Evolutionary conservation across 2,888 invertebrate species (phyloP), one percentile per base, ranked within the genome.

Genomic region (Orthosia gracilis): DNA sequence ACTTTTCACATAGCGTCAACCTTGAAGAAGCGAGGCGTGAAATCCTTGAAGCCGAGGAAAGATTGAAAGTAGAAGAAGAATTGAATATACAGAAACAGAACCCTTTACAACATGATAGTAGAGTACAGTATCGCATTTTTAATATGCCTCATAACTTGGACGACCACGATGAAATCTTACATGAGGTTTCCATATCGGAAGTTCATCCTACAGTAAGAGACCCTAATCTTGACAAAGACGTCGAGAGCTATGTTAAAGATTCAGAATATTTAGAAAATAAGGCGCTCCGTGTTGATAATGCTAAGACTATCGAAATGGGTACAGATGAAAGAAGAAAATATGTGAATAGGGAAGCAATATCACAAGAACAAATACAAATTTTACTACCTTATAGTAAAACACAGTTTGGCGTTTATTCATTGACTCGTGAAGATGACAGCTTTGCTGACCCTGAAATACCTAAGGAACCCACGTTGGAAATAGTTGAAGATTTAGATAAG

Each of bases 31-130:
- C 82, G 3, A 71, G 63, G 45, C 76, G 66, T 15, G 23, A 63
- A 59, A 75, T 82, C 12, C 4, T 26, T 0, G 68, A 75, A n/a
- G 26, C 84, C 0, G 84, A 81, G n/a, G 76, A 15, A 40, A 75
- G 21, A 61, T 0, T 69, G n/a, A 21, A 64, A 52, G n/a, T 47
- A n/a, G n/a, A 70, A 62, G 57, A 57, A 18, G 45, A 59, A 15
- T 12, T 18, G 0, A 1, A 18, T 3, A 3, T 18, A 26, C 47
- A 58, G 0, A 47, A 49, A 26, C 47, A 58, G 0, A 47, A 49
- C 11, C 50, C 58, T 0, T 2, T 80, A 4, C 13, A 26, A 4
- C n/a, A 21, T 47, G 84, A 80, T n/a, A 26, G 52, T n/a, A 79
- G 70, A 49, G 0, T 62, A 23, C 70, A 69, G 1, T 71, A 26